Base-by-base conservation (phyloP, 2,113 vertebrate genomes). In the Macrotis lagotis region DNA sequence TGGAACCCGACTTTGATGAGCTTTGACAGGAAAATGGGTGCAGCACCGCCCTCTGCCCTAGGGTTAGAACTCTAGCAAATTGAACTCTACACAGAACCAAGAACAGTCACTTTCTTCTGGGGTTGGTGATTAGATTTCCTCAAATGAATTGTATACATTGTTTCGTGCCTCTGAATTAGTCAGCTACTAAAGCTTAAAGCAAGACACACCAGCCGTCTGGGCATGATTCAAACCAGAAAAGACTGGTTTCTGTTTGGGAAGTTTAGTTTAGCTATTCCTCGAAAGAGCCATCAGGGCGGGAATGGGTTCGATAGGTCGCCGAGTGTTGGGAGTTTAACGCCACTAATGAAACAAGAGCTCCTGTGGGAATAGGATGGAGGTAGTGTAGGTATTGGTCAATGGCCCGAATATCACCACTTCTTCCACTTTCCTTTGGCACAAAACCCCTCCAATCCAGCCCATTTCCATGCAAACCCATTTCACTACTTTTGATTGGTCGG, bases 401-500 rank as follows among this genome's bases (percentile, higher is more conserved):
- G 37, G n/a, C 59, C 37, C 47, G 53, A 74, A 16, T 22, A 48
- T 95, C 26, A 31, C 91, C 50, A 10, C 51, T 90, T 95, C n/a
- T 6, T 59, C n/a, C 37, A 83, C 66, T 83, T 83, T 83, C 90
- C 37, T 50, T 89, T 59, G 66, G 28, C 47, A 90, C 88, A 51
- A 90, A 47, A 14, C 89, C 25, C 52, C 44, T 83, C 22, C 89
- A 96, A 59, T 16, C 12, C 88, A 90, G 94, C 16, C 90, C 66
- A 90, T 95, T 49, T 96, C 49, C 90, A 92, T 92, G 92, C 94
- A 96, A 96, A 95, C 91, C 12, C 1, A 1, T 90, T 49, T 44
- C 66, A 8, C 50, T 74, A 51, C 74, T 16, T 93, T 55, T 92
- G 92, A 91, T 52, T 94, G 59, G 89, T 89, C 48, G 50, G 96